Conservation (phyloP, 2,888 invertebrate genomes). For the Aspidiotus destructor region DNA sequence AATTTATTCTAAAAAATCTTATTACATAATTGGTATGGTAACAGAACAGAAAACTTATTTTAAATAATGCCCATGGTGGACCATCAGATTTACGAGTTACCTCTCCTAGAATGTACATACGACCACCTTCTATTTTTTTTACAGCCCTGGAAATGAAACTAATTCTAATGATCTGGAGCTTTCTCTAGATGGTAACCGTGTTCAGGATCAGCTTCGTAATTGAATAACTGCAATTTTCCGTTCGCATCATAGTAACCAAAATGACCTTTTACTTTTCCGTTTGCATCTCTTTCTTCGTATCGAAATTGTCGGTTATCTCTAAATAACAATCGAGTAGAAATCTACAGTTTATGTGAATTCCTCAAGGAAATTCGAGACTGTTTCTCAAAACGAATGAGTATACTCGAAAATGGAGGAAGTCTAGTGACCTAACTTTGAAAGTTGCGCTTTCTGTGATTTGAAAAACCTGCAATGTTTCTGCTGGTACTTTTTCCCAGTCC, state of each 20-base stretch:
- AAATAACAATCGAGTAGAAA: background rate
- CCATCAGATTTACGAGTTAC: too few species aligned
- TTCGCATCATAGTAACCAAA: constrained; percentile 68
- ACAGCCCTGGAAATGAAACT: too few species aligned
- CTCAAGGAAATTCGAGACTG: background rate
- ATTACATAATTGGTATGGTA: too few species aligned
- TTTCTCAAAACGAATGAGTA: background rate
- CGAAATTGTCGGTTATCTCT: constrained; percentile 72
- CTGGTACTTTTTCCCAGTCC: too few species aligned
- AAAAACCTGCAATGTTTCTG: too few species aligned
- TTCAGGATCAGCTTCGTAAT: constrained; percentile 62
- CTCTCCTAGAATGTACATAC: too few species aligned
- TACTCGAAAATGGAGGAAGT: background rate
- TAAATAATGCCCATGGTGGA: too few species aligned
- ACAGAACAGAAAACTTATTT: too few species aligned
- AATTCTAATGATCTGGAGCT: constrained; percentile 5
- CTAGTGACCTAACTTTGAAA: background rate
- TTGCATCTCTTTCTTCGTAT: constrained; percentile 64
- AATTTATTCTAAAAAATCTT: too few species aligned
- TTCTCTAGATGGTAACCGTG: constrained; percentile 55
- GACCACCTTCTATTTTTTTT: too few species aligned
- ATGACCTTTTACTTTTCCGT: constrained; percentile 66
- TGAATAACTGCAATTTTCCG: constrained; percentile 65
- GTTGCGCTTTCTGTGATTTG: too few species aligned
- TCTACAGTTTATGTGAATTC: background rate